Evolutionary conservation across 2,888 invertebrate genomes (phyloP), one percentile per base, ranked within the genome.

Genomic region (Thymelicus lineola): DNA sequence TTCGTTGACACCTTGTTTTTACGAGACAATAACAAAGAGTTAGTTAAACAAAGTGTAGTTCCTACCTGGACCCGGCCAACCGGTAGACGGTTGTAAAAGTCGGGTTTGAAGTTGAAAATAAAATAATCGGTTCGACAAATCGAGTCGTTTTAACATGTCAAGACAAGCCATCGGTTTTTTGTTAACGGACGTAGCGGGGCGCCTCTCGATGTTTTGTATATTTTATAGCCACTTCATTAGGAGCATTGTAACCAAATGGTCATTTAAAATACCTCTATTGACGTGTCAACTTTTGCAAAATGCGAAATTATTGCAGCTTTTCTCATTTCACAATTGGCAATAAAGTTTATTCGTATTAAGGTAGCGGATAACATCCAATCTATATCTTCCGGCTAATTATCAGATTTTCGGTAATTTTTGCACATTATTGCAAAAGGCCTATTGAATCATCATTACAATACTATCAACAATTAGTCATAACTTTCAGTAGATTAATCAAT

Each of bases 141-240:
- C 89, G 86, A 84, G 83, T 81, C 87, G 86, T 86, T 89, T 82
- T 80, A 83, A 92, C 91, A 88, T 91, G 93, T 93, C 86, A 81
- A 84, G 87, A 93, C 93, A 91, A 83, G 91, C 82, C 86, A 85
- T 85, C 81, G 79, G 78, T 82, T 87, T 81, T 89, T 90, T 91
- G 70, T 70, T 74, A 66, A 69, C 83, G 85, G 82, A 75, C 86
- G 77, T 88, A 83, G 88, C 87, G 86, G 90, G 90, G 85, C 85
- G 86, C 86, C 89, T 81, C 80, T 84, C 78, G 84, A 85, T 84
- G 87, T 89, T 89, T 91, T 89, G 86, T 91, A 79, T 85, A 80
- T 89, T 89, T 91, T 90, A 91, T 86, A 85, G 86, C 81, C 87
- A 87, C 86, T 90, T 91, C 87, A 90, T 90, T 90, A 90, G 78